Percentiles rank a stretch among this genome's conserved stretches.
Conservation (phyloP, 23 tunicate species). For the Aplidium turbinatum region DNA sequence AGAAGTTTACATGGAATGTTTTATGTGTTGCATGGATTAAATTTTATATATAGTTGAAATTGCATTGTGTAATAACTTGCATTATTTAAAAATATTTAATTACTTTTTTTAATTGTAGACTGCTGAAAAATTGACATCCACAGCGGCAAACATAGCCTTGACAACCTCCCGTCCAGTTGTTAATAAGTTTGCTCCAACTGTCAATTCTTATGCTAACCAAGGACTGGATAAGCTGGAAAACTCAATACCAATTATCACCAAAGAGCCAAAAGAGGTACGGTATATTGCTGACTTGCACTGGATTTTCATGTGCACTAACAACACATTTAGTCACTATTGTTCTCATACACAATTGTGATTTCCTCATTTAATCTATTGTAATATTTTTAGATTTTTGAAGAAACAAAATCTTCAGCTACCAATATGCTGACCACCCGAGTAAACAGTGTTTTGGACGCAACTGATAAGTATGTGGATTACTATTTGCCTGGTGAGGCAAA, state of each 20-base stretch:
- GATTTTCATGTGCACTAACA: no score
- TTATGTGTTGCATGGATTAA: no score
- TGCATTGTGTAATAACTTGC: no score
- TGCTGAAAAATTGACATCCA: slow-evolving; percentile 65
- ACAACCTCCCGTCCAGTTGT: slow-evolving; percentile 72
- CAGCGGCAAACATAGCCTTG: slow-evolving; percentile 73
- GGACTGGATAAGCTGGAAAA: slow-evolving; percentile 78
- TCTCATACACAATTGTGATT: no score
- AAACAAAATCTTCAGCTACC: slow-evolving; percentile 40
- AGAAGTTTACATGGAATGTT: no score
- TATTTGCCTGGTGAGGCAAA: slow-evolving; percentile 59
- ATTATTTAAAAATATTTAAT: no score
- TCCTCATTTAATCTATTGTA: no score
- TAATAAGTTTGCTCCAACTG: slow-evolving; percentile 58
- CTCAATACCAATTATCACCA: slow-evolving; percentile 57
- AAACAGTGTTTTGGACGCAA: slow-evolving; percentile 49
- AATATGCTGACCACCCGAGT: slow-evolving; percentile 39
- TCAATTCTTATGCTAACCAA: slow-evolving; percentile 67
- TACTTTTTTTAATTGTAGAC: no score
- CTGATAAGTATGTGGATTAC: slow-evolving; percentile 76
- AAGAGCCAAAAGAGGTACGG: slow-evolving; percentile 71
- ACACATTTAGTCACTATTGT: no score
- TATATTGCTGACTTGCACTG: not conserved
- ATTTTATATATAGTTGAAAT: no score
- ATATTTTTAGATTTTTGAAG: no score